Conservation (phyloP, 2,113 vertebrate species). For the Sialia sialis region DNA sequence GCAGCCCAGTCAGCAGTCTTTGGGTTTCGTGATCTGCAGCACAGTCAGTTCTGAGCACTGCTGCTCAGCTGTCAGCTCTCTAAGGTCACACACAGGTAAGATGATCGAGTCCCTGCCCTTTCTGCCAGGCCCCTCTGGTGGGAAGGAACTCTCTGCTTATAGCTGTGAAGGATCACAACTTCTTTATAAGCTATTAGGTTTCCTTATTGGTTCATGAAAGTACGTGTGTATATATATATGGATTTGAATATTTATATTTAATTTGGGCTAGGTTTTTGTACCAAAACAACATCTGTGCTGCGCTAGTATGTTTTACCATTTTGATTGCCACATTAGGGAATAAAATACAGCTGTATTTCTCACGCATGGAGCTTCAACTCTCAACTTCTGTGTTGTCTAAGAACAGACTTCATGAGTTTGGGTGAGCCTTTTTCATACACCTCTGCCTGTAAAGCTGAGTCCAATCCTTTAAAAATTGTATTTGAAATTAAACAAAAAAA, state of each 20-base stretch:
- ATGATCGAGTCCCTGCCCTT: slow-evolving; percentile 16
- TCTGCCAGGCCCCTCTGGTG: background rate
- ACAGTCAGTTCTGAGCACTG: background rate
- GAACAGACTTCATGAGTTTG: background rate
- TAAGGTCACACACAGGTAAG: slow-evolving; percentile 17
- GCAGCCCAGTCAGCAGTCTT: slow-evolving; percentile 36
- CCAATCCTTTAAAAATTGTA: background rate
- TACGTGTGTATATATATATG: background rate
- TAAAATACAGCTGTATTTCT: background rate
- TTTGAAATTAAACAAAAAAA: background rate
- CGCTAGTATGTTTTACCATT: background rate
- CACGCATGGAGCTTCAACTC: background rate
- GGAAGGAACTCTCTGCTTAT: background rate
- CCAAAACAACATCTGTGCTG: background rate
- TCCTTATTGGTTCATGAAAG: background rate
- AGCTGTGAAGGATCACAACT: background rate
- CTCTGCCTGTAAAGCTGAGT: background rate
- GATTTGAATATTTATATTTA: background rate
- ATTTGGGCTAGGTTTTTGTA: background rate
- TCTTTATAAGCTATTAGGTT: background rate
- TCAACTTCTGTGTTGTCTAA: background rate
- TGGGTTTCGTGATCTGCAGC: slow-evolving; percentile 17
- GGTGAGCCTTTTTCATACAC: background rate
- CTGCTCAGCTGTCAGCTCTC: background rate
- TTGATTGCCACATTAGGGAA: background rate